Base-by-base conservation (phyloP, 2,888 invertebrate species). In the Tetheella fluctuosa region DNA sequence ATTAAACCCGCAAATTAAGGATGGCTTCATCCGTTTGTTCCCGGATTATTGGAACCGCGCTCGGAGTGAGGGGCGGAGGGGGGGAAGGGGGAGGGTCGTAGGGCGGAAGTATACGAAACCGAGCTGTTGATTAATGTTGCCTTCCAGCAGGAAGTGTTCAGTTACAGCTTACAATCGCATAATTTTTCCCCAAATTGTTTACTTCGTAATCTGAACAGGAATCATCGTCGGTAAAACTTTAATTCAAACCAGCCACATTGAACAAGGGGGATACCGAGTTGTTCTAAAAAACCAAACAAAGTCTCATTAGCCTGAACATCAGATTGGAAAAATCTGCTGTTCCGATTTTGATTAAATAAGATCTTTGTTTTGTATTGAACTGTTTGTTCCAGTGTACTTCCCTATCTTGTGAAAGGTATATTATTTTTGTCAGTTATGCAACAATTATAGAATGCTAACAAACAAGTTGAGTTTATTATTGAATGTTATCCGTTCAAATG, bases 41-140 rank as follows among this genome's bases (percentile, higher is more conserved):
- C 48, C 48, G 10, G 48, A 48, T 48, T 20, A 48, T 48, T 48
- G 48, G 20, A 48, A 48, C 48, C 48, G 48, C 48, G n/a, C 48
- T n/a, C 10, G 39, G 48, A 20, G 39, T 15, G 39, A 13, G 39
- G 39, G n/a, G 12, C 1, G 6, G 25, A 25, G 3, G 25, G 25
- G 25, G 25, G 17, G 48, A 15, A 3, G 20, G 17, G 48, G 17
- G 20, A 15, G 20, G 48, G 48, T 17, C 20, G 48, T 48, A 48
- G 10, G 10, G 48, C 48, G 48, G 48, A 48, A 20, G 20, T 48
- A 48, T 20, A 48, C 10, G n/a, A 48, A 48, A 10, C 48, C 20
- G 48, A 48, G 20, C 20, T 8, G 48, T 48, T 48, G 48, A 48
- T 20, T 48, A 48, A 48, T 48, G 48, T 20, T 48, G 6, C 17